Evolutionary conservation across 2,797 vertebrate genomes (phyloP), one percentile per base, ranked within the genome.

Genomic region (Coracias cyanogaster): DNA sequence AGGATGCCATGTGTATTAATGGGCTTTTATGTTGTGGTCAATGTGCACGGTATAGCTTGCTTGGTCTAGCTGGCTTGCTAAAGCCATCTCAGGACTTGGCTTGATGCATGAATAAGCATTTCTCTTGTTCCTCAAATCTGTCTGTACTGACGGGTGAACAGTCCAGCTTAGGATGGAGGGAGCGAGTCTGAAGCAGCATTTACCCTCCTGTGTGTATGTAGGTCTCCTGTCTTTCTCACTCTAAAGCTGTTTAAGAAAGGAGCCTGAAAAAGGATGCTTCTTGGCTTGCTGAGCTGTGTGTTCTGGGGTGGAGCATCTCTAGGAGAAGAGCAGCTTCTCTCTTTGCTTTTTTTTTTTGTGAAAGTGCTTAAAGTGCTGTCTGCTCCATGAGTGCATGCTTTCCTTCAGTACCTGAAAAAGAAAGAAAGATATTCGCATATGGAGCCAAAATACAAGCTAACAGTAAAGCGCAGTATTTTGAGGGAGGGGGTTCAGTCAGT

Each of bases 1-100:
- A 37, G 17, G 29, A 5, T 74, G 35, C 10, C 0, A 0, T 26
- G 5, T 55, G 12, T 72, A 37, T 49, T 86, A 1, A 0, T 20
- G 31, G 20, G 60, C 54, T 67, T 35, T 69, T 12, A 15, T 37
- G 57, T 33, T 29, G 29, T 45, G 39, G 29, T 86, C 45, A 20
- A 7, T 16, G 31, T 61, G 26, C 1, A 0, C n/a, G 31, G 35
- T 65, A 8, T 51, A 61, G 21, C 58, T 76, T 28, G 16, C 39
- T 71, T 64, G 66, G 25, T 35, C 31, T 25, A 55, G 15, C 14
- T 79, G 43, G 19, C 54, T 83, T 88, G 33, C 29, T 64, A 39
- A 43, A 65, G 13, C 2, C 15, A 33, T 66, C 51, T 91, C 13
- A 2, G 45, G 25, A 37, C 26, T 61, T 39, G 3, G 41, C 33